phyloP scores from a whole-genome alignment of 2,113 vertebrate genomes.

The Oreochromis aureus region DNA sequence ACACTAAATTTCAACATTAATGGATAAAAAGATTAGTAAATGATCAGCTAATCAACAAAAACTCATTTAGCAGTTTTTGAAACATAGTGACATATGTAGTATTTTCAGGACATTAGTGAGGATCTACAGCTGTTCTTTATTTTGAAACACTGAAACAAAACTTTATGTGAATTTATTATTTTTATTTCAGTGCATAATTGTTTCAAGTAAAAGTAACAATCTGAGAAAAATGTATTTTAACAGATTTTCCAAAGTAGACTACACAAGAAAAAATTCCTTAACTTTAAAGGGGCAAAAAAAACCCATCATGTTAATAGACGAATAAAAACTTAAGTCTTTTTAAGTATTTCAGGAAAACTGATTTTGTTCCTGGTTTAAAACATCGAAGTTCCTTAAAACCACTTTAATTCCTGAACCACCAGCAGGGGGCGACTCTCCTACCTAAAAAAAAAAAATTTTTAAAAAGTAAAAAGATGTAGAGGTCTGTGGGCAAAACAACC shows the following conservation, averaged over 20 bases:
- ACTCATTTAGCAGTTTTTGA: neutral
- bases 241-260: neutral
- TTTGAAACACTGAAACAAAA: neutral
- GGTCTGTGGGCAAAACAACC: fast-evolving
- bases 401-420: neutral
- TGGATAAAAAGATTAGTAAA: neutral
- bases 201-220: neutral
- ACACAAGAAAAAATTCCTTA: fast-evolving
- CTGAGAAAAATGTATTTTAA: neutral
- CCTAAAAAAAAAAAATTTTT: neutral
- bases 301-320: neutral
- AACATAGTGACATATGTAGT: neutral
- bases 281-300: neutral
- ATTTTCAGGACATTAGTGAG: neutral
- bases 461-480: neutral
- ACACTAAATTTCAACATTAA: neutral
- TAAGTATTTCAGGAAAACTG: neutral
- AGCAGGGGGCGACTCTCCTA: neutral
- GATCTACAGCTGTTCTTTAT: neutral
- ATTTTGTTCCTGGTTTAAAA: neutral
- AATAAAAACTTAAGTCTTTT: neutral
- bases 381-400: neutral
- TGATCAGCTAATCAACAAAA: neutral
- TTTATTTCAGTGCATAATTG: neutral
- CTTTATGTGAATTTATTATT: neutral